These are phyloP conservation scores for Caenorhabditis doughertyi DNA, from an alignment of 2,888 invertebrate genomes.

Conservation along the genomic window DNA sequence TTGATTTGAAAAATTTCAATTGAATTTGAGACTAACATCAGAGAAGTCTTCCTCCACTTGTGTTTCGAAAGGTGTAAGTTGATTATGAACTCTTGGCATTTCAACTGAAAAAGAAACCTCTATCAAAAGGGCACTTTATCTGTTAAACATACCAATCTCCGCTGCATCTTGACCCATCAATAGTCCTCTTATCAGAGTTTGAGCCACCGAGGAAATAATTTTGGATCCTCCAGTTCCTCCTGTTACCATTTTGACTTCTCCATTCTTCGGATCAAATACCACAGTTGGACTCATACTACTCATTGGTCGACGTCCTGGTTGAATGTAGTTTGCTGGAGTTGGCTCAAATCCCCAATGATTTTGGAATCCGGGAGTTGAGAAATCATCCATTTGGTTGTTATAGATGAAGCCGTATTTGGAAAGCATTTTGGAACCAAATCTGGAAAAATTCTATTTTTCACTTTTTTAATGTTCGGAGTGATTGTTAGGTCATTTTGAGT, in stretches of 20 bases:
- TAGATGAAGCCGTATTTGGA: slow-evolving; percentile 66
- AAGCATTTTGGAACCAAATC: slow-evolving; percentile 74
- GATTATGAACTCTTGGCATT: slow-evolving; percentile 77
- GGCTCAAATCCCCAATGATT: slow-evolving; percentile 85
- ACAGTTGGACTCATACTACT: slow-evolving; percentile 94
- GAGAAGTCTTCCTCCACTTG: slow-evolving; percentile 85
- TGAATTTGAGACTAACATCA: slow-evolving; percentile 14
- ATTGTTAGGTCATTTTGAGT: no score
- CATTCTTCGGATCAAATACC: slow-evolving; percentile 83
- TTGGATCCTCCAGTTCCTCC: slow-evolving; percentile 94
- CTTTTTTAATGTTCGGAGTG: not conserved
- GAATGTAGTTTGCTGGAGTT: slow-evolving; percentile 88
- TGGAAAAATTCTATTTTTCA: slow-evolving; percentile 22
- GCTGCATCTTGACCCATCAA: slow-evolving; percentile 88
- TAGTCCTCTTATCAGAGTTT: slow-evolving; percentile 86
- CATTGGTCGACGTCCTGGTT: slow-evolving; percentile 90
- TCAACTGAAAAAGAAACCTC: slow-evolving; percentile 82
- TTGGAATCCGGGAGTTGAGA: slow-evolving; percentile 85
- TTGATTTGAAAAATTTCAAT: not conserved
- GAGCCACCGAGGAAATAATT: slow-evolving; percentile 89
- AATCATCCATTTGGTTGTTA: slow-evolving; percentile 78
- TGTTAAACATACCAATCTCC: slow-evolving; percentile 47
- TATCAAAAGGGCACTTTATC: not conserved
- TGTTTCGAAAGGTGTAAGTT: slow-evolving; percentile 86
- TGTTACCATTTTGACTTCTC: slow-evolving; percentile 85